Base-by-base conservation (phyloP, 2,797 vertebrate genomes). In the Babyrousa celebensis region DNA sequence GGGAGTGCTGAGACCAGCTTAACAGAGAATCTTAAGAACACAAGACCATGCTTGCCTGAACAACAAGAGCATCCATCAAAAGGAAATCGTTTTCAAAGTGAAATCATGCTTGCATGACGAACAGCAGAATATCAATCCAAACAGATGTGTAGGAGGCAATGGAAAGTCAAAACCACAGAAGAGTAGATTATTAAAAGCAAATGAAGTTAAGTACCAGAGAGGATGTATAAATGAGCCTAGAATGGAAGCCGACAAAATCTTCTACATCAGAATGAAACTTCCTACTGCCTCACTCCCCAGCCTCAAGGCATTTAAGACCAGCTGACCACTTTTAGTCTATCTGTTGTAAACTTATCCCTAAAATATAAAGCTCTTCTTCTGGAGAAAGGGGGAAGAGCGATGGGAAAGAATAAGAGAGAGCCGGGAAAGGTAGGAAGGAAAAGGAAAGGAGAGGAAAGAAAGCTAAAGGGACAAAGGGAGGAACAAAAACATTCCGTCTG, bases 41-140 rank as follows among this genome's bases (percentile, higher is more conserved):
- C 77, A 92, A 93, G 89, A 86, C 77, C 60, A 25, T 70, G 87
- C 89, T 96, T 91, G 89, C 89, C 96, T 94, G 89, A 97, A 70
- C 93, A 91, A 71, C 75, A 77, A 85, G 65, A 93, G 75, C 86
- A 96, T 96, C 95, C 93, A 88, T 97, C 84, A 93, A 62, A 87
- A 89, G 72, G 56, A 98, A 97, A 96, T 96, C 71, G 93, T 96
- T 97, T 97, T 96, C 93, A 89, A 90, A 96, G 95, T 93, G 84
- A 97, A 97, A 83, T 96, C 96, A 92, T 90, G 71, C 80, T 97
- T 96, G 94, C 78, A 78, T 97, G 96, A 95, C 27, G 20, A 97
- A 87, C 84, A 93, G 86, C 86, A 88, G 91, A 98, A 79, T 97
- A 97, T 93, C 95, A 97, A 78, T 95, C 96, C 96, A 96, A 97